phyloP scores from a whole-genome alignment of 2,797 vertebrate species.

The Varecia variegata region DNA sequence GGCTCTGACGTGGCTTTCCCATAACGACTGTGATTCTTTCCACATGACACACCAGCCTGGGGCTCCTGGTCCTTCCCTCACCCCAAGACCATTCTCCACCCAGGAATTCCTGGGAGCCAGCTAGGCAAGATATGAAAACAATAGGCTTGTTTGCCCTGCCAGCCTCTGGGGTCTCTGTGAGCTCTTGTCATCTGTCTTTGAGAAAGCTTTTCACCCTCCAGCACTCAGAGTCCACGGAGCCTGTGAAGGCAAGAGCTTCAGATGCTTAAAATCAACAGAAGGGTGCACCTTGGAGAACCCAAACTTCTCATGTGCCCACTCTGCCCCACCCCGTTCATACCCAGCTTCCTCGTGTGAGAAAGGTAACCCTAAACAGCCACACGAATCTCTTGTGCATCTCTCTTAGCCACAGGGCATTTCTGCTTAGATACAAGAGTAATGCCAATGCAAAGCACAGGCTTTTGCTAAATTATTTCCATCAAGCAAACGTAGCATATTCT shows the following conservation, averaged over 20 bases:
- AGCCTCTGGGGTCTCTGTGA: background rate
- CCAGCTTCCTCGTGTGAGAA: background rate
- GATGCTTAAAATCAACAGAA: background rate
- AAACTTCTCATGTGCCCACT: background rate
- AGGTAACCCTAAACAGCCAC: background rate
- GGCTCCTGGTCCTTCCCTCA: background rate
- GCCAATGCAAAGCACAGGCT: background rate
- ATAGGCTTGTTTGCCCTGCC: background rate
- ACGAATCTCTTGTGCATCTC: background rate
- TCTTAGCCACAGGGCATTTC: background rate
- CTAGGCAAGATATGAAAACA: background rate
- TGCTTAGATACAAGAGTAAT: background rate
- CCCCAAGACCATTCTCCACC: background rate
- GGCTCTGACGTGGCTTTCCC: background rate
- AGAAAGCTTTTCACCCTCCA: background rate
- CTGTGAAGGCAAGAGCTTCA: background rate
- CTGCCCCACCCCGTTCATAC: background rate
- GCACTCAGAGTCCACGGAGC: background rate
- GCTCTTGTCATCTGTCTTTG: background rate
- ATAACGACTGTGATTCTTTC: background rate
- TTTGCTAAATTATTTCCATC: background rate
- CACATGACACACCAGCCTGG: background rate
- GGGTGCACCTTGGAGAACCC: background rate
- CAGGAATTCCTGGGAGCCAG: background rate
- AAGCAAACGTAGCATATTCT: background rate